Base-by-base conservation (phyloP, 2,113 vertebrate genomes). In the Anguilla japonica region DNA sequence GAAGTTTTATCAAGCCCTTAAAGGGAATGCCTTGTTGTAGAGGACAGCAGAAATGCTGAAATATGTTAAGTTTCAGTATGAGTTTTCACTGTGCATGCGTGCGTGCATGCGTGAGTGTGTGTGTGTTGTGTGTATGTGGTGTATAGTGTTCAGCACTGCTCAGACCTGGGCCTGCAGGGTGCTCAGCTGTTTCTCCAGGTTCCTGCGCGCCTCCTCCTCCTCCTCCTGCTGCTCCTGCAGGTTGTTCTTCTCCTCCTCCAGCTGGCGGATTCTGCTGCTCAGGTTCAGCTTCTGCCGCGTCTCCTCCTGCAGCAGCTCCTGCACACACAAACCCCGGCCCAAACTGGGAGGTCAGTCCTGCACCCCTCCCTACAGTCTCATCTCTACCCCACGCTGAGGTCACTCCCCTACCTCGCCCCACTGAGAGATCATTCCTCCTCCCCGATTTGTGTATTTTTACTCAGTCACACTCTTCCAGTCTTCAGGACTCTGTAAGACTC, bases 201-300 rank as follows among this genome's bases (percentile, higher is more conserved):
- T 97, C 89, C 95, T 98, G 39, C 97, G 95, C 0, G 97, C 95
- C 89, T 99, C 98, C 85, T 99, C 98, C 0, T 99, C 98, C 84
- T 99, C 98, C 88, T 99, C 98, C 93, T 99, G 98, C 94, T 99
- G 98, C 93, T 99, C 98, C 83, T 97, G 95, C 82, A 99, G 94
- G 75, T 95, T 96, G 94, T 92, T 98, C 94, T 97, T 99, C 67
- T 99, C 98, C 85, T 97, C 97, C 60, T 99, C 98, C 89, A 99
- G 96, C 92, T 99, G 98, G 83, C 98, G 96, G 71, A 99, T 97
- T 46, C 97, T 95, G 56, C 96, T 96, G 93, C 98, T 98, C 87
- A 99, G 93, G 93, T 99, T 98, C 80, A 99, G 95, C 84, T 99
- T 99, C 91, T 99, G 98, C 13, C 98, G 97, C 0, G 98, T 99